Percentiles rank a stretch among this genome's conserved stretches.
phyloP scores from a whole-genome alignment of 1,140 invertebrate species.

The Andrena cerasifolii region DNA sequence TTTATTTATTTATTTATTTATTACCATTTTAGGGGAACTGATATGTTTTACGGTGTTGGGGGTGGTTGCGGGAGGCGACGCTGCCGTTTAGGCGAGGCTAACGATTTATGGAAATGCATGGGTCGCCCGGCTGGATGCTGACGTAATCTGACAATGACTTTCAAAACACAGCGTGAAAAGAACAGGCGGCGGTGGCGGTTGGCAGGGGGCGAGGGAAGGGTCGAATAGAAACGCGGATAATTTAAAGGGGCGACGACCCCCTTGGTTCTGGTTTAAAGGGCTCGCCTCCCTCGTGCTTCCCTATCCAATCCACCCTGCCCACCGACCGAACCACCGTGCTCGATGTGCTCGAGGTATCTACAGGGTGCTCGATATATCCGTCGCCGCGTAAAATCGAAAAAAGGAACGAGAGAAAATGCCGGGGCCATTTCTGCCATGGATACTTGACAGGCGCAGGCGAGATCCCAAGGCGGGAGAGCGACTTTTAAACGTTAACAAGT shows the following conservation, averaged over 20 bases:
- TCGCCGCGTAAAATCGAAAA: too few relatives aligned
- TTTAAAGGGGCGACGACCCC: slow-evolving; percentile 73
- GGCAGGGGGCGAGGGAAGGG: slow-evolving; percentile 27
- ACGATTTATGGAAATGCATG: slow-evolving; percentile 16
- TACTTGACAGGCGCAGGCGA: too few relatives aligned
- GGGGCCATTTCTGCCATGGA: too few relatives aligned
- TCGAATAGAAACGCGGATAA: slow-evolving; percentile 50
- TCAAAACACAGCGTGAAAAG: slow-evolving; percentile 41
- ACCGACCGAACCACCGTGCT: slow-evolving; percentile 8
- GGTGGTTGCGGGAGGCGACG: too few relatives aligned
- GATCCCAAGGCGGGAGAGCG: too few relatives aligned
- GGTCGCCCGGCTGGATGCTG: slow-evolving; percentile 22
- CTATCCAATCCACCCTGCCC: background rate
- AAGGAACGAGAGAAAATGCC: too few relatives aligned
- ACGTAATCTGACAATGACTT: slow-evolving; percentile 55
- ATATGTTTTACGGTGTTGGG: too few relatives aligned
- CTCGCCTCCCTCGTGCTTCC: slow-evolving; percentile 40
- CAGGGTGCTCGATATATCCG: slow-evolving; percentile 19
- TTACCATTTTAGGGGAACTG: too few relatives aligned
- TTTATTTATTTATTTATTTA: too few relatives aligned
- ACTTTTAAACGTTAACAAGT: too few relatives aligned
- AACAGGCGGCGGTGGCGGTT: slow-evolving; percentile 16
- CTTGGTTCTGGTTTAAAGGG: slow-evolving; percentile 69
- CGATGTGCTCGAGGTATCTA: slow-evolving; percentile 24
- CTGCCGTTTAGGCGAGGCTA: too few relatives aligned